phyloP scores from a whole-genome alignment of 2,888 invertebrate genomes.

The Nephrotoma flavescens region DNA sequence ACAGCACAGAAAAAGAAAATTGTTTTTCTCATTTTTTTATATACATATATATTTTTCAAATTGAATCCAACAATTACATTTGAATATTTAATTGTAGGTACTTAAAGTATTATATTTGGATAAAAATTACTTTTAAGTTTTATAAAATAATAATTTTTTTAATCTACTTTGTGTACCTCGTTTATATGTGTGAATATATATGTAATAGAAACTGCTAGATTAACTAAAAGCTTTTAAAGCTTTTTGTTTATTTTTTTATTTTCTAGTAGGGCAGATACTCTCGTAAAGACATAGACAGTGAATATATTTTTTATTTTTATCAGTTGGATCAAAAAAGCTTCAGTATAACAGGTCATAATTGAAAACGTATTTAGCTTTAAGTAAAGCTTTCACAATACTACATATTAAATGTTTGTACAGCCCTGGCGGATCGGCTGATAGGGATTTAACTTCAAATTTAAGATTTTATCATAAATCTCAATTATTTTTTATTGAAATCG shows the following conservation, averaged over 20 bases:
- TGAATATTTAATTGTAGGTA: slow-evolving; percentile 5
- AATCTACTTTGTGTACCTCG: not conserved
- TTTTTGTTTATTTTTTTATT: not conserved
- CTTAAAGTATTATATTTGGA: not conserved
- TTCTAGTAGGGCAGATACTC: too few species aligned
- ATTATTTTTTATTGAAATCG: too few species aligned
- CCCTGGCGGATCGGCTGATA: too few species aligned
- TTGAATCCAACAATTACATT: slow-evolving; percentile 6
- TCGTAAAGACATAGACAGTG: too few species aligned
- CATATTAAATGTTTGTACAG: too few species aligned
- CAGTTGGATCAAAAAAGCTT: too few species aligned
- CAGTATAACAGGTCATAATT: too few species aligned
- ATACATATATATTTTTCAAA: not conserved
- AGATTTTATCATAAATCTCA: too few species aligned
- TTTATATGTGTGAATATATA: not conserved
- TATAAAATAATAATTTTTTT: not conserved
- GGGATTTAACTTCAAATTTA: too few species aligned
- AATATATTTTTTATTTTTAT: too few species aligned
- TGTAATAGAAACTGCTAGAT: not conserved
- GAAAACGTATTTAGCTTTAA: too few species aligned
- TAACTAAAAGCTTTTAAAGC: not conserved
- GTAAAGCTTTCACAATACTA: too few species aligned
- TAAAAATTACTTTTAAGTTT: not conserved
- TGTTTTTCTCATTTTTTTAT: not conserved
- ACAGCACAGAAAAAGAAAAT: not conserved